Conservation (phyloP, 1,140 invertebrate genomes). For the Euschistus heros region DNA sequence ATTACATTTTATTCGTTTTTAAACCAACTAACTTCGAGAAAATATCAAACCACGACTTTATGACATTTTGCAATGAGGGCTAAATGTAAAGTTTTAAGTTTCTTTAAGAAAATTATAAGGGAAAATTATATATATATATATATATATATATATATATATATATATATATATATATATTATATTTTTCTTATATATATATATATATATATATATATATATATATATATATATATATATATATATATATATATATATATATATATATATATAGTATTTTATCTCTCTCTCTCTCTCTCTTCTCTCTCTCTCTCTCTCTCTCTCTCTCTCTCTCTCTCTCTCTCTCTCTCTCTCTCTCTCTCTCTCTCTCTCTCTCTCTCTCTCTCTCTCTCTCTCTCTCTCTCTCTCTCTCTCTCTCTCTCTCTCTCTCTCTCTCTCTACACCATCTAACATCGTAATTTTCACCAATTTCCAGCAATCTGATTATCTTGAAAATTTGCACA, state of each 20-base stretch:
- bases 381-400: conserved; percentile 17
- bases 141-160: conserved; percentile 1
- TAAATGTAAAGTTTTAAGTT: too few species aligned
- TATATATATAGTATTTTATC: too few species aligned
- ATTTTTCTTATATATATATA: background rate
- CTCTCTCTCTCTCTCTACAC: conserved; percentile 13
- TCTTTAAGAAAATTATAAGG: too few species aligned
- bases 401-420: conserved; percentile 16
- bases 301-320: conserved; percentile 3
- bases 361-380: conserved; percentile 15
- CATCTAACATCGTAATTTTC: too few species aligned
- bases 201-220: background rate
- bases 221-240: background rate
- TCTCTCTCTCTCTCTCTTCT: background rate
- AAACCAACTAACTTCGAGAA: too few species aligned
- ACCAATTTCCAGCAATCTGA: too few species aligned
- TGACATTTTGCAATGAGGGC: too few species aligned
- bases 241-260: background rate
- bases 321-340: conserved; percentile 12
- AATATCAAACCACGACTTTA: too few species aligned
- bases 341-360: background rate
- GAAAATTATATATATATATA: background rate
- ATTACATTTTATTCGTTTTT: too few species aligned
- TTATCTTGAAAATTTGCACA: too few species aligned
- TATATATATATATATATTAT: background rate